Evolutionary conservation across 37 sponge, comb jelly and placozoan genomes (phyloP), one percentile per base, ranked within the genome.

Genomic region (Halisarca cf. caerulea): DNA sequence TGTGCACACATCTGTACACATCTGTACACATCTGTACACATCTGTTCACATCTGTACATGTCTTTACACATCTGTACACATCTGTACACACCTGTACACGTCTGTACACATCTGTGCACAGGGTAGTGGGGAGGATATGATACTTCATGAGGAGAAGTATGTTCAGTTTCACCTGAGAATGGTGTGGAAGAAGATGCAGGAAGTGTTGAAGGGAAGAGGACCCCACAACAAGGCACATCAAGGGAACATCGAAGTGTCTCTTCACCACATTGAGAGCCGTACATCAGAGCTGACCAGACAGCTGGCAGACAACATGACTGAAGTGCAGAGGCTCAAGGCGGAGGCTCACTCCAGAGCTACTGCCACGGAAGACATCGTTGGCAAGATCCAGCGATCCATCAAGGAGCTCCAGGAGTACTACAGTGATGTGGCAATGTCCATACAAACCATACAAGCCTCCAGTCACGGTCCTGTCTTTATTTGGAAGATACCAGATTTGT

Each of bases 401-500:
- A 77, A 64, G 17, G 87, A 86, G 37, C 66, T 90, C 3, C 91
- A 94, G 34, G 89, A 88, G 25, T 83, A 84, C 32, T 84, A 75
- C 61, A 37, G 55, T 25, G 95, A 94, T 39, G 39, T 90, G 66
- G 75, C 86, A 24, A 45, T 94, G 40, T 28, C 84, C 28, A 75
- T 94, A 2, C 91, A 90, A 72, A 86, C 92, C 14, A 85, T 91
- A 4, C 92, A 95, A 58, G 90, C 92, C 1, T 87, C 92, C 41
- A 86, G 88, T 57, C 91, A 89, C 83, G 83, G 54, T 78, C 92
- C 92, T 23, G 71, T 75, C 2, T 91, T 83, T 38, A 80, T 90
- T n/a, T 95, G 95, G 95, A 95, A 91, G 80, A 87, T 95, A 34
- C 87, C 95, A 0, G 92, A 95, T 33, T 58, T 95, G n/a, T 44